Base-by-base conservation (phyloP, 2,888 invertebrate genomes). In the Harpalus rufipes region DNA sequence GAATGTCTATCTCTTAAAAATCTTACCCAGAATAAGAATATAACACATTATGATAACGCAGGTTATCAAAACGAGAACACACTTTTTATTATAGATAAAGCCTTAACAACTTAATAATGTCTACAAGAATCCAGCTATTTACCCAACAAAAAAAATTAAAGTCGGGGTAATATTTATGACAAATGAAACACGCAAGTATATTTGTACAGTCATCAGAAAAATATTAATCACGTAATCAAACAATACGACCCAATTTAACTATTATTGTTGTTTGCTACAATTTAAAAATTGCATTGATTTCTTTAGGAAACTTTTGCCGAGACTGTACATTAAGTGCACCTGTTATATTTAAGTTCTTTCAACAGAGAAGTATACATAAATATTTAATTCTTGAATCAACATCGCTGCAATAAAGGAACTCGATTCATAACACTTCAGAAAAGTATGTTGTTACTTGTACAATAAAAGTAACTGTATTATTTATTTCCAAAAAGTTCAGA, bases 111-210 rank as follows among this genome's bases (percentile, higher is more conserved):
- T n/a, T 63, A 63, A 63, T 63, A 21, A 63, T 63, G 25, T 63
- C 21, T 16, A 61, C 21, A 21, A 21, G 59, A 25, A 25, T 12
- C 0, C 56, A 56, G 56, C 56, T 25, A 44, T 56, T 32, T 51
- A 18, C 21, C n/a, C 51, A 16, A 14, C 21, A 51, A 76, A 10
- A 44, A 74, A 76, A 76, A 76, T 10, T 18, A 68, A 68, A 68
- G n/a, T 12, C 32, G 39, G 39, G 39, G 12, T 25, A 68, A 74
- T 74, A 41, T 74, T 74, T 74, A 74, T 74, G 72, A 74, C 72
- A 74, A 74, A 51, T 74, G 18, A 74, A 74, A 74, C 72, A 74
- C 44, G 72, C 72, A 44, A 74, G 72, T 44, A 74, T 63, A 25
- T 74, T 7, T 14, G 72, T 74, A 74, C 72, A 74, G 72, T 44